Evolutionary conservation across 2,113 vertebrate species (phyloP).

Genomic region (Crotalus tigris): DNA sequence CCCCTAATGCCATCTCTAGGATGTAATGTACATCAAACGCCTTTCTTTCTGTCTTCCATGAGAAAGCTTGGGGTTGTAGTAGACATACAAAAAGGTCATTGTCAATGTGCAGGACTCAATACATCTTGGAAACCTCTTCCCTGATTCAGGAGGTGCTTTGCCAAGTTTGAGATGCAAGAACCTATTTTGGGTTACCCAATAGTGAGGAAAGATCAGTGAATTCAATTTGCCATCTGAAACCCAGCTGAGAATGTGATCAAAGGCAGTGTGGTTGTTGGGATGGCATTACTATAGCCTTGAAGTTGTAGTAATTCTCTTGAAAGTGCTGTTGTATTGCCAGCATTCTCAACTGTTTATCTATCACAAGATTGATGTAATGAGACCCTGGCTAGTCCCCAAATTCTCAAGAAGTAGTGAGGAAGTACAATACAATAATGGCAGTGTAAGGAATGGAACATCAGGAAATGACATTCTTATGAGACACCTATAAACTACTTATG

Average conservation of each 20-base stretch:
- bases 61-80: neutral
- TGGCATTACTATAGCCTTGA: neutral
- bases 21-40: neutral
- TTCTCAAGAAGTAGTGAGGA: neutral
- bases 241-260: neutral
- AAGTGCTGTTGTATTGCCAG: neutral
- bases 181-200: neutral
- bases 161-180: neutral
- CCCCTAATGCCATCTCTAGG: neutral
- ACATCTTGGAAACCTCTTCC: neutral
- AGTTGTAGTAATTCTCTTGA: neutral
- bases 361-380: neutral
- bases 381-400: neutral
- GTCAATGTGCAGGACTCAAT: neutral
- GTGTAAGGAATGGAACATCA: neutral
- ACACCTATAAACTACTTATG: neutral
- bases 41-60: neutral
- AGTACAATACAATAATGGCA: neutral
- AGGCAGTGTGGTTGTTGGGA: neutral
- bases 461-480: neutral
- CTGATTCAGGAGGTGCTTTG: neutral
- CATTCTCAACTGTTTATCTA: conserved; percentile 10
- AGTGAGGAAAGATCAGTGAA: neutral
- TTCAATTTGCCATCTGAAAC: neutral
- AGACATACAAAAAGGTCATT: neutral